Conservation (phyloP, 2,797 vertebrate species). For the Thaleichthys pacificus region DNA sequence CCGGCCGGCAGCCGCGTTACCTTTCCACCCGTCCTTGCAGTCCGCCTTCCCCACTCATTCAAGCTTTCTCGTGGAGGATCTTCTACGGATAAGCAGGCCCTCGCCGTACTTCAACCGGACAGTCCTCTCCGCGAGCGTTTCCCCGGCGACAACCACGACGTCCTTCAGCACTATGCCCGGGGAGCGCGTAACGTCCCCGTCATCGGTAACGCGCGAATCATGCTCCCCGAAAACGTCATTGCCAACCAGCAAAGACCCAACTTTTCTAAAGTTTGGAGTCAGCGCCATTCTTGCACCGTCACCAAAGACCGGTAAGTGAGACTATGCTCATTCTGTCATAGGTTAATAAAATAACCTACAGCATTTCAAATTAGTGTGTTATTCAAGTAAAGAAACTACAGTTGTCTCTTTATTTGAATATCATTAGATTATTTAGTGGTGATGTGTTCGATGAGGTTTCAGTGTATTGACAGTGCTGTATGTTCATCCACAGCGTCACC, state of each 20-base stretch:
- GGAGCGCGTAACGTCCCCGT: conserved; percentile 50
- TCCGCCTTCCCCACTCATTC: conserved; percentile 83
- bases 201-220: conserved; percentile 68
- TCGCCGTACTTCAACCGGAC: conserved; percentile 74
- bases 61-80: conserved; percentile 93
- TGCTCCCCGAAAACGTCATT: conserved; percentile 76
- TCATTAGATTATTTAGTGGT: background rate
- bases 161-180: conserved; percentile 59
- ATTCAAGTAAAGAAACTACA: no score
- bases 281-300: conserved; percentile 92
- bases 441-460: background rate
- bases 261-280: conserved; percentile 94
- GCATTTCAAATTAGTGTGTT: background rate
- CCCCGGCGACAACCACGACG: conserved; percentile 70
- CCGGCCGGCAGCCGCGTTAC: conserved; percentile 85
- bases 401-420: no score
- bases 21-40: conserved; percentile 85
- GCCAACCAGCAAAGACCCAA: conserved; percentile 75
- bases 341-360: background rate
- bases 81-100: conserved; percentile 90
- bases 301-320: conserved; percentile 84
- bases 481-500: conserved; percentile 74
- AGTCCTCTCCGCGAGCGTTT: conserved; percentile 67
- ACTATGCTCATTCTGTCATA: background rate
- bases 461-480: conserved; percentile 22